Percentiles rank a stretch among this genome's conserved stretches.
Evolutionary conservation across 2,888 invertebrate species (phyloP).

Genomic region (Pterostichus niger): DNA sequence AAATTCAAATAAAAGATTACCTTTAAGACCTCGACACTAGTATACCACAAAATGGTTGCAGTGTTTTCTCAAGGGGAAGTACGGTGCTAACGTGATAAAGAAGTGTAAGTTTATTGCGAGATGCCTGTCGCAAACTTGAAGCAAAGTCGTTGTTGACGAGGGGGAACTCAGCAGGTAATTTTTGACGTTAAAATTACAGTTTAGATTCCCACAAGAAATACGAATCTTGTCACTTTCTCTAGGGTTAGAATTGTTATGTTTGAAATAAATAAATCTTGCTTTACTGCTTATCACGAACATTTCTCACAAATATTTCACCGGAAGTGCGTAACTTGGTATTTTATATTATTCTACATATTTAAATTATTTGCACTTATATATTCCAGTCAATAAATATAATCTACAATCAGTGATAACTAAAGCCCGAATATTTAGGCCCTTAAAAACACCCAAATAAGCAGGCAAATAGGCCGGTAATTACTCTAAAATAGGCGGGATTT

Average conservation of each 20-base stretch:
- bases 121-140: conserved; percentile 31
- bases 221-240: conserved; percentile 44
- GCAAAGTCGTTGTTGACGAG: conserved; percentile 53
- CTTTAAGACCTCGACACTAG: conserved; percentile 52
- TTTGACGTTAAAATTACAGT: conserved; percentile 63
- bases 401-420: no score
- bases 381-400: no score
- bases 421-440: no score
- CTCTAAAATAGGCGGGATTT: no score
- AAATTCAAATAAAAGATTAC: conserved; percentile 66
- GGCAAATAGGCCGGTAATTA: no score
- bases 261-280: no score
- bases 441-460: no score
- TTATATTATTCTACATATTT: no score
- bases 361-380: no score
- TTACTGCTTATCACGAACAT: no score
- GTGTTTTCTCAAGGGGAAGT: not conserved
- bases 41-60: conserved; percentile 41
- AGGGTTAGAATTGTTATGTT: conserved; percentile 4
- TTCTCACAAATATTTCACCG: conserved; percentile 1
- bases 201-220: conserved; percentile 60
- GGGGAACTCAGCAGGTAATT: conserved; percentile 57
- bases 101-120: conserved; percentile 25
- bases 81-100: conserved; percentile 4
- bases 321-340: no score